A percentile compares a stretch with the other conserved stretches of the same genome.
Conservation (phyloP, 2,888 invertebrate species). For the Diaprepes abbreviatus region DNA sequence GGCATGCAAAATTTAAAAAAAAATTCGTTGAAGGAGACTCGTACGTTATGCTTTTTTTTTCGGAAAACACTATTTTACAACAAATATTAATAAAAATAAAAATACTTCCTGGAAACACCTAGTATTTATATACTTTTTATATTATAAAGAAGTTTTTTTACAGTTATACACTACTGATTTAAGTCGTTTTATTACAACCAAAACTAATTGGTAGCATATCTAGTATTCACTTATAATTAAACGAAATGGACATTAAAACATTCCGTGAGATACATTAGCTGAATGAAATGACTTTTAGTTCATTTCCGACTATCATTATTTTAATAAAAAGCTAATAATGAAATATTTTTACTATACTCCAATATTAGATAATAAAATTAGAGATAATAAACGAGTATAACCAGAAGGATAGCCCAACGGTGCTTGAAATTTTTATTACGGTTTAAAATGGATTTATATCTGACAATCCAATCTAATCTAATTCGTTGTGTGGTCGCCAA, state of each 20-base stretch:
- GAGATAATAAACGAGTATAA: constrained; percentile 5
- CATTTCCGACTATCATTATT: constrained; percentile 40
- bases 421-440: not conserved
- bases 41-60: too few relatives aligned
- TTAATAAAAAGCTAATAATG: constrained; percentile 35
- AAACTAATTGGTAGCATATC: constrained; percentile 3
- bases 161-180: not conserved
- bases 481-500: too few relatives aligned
- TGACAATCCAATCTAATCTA: not conserved
- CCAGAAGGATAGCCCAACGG: not conserved
- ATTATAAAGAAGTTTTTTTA: not conserved
- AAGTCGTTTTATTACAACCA: constrained; percentile 1
- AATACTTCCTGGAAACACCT: too few relatives aligned
- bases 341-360: constrained; percentile 3
- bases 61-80: too few relatives aligned
- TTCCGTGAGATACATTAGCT: constrained; percentile 20
- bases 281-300: constrained; percentile 37
- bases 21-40: too few relatives aligned
- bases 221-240: constrained; percentile 7
- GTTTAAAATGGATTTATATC: not conserved
- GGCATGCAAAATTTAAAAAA: too few relatives aligned
- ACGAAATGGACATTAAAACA: not conserved
- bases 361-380: constrained; percentile 12
- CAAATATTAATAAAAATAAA: too few relatives aligned
- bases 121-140: too few relatives aligned